Percentiles rank a stretch among this genome's conserved stretches.
These are phyloP conservation scores for Rhabdornis inornatus DNA, from an alignment of 2,113 vertebrate genomes.

Conservation along the genomic window DNA sequence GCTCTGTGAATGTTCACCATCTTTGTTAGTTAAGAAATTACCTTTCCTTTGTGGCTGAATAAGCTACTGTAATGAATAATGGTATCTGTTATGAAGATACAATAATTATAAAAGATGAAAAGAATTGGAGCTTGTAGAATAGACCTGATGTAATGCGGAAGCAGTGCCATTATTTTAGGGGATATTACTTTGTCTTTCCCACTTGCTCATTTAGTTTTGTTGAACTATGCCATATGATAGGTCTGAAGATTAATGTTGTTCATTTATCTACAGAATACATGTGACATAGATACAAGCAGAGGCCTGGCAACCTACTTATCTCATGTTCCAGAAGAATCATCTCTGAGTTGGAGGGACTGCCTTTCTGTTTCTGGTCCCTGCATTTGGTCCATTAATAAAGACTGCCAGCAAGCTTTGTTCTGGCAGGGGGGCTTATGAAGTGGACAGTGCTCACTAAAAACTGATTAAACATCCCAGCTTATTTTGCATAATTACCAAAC, in stretches of 20 bases:
- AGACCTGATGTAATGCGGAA: neutral
- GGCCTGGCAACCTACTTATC: neutral
- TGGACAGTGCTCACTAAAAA: slow-evolving; percentile 23
- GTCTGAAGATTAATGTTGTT: slow-evolving; percentile 38
- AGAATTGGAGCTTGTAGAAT: neutral
- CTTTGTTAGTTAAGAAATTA: neutral
- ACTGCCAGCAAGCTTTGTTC: neutral
- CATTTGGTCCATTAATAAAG: neutral
- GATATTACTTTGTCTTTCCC: neutral
- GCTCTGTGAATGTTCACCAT: neutral
- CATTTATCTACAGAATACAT: slow-evolving; percentile 7
- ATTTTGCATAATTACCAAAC: slow-evolving; percentile 57
- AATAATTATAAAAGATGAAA: neutral
- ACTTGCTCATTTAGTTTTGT: neutral
- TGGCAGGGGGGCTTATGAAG: neutral
- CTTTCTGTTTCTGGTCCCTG: neutral
- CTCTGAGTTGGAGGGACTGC: neutral
- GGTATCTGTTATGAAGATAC: neutral
- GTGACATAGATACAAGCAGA: neutral
- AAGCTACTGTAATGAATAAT: neutral
- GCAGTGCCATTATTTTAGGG: neutral
- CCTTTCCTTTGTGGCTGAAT: neutral
- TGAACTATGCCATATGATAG: neutral
- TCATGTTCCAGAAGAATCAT: neutral
- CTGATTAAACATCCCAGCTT: slow-evolving; percentile 32